Evolutionary conservation across 2,797 vertebrate genomes (phyloP).

Genomic region (Harpagifer antarcticus): DNA sequence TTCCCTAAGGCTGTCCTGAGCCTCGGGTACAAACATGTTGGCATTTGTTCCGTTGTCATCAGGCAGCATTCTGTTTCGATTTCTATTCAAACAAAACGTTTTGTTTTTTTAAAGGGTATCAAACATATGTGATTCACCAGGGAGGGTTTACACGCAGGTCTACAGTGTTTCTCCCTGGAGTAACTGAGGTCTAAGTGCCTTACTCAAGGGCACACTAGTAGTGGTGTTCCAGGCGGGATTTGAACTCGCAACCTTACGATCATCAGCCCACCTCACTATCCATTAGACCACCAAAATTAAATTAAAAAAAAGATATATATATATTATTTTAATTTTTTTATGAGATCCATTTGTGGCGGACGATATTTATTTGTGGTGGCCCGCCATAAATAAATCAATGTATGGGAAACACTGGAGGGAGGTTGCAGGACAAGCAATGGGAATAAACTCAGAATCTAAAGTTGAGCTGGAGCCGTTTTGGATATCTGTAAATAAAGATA

Average conservation of each 20-base stretch:
- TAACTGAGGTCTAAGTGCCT: no score
- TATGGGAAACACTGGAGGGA: not conserved
- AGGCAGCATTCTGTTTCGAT: not conserved
- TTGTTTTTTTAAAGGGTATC: not conserved
- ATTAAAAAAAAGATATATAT: no score
- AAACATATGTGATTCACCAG: not conserved
- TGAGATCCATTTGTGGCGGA: no score
- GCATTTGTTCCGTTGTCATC: not conserved
- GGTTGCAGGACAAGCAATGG: not conserved
- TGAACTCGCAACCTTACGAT: no score
- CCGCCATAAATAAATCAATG: no score
- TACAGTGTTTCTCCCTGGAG: not conserved
- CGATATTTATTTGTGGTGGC: no score
- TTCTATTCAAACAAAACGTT: slow-evolving; percentile 5
- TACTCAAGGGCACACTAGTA: no score
- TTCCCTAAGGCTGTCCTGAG: slow-evolving; percentile 14
- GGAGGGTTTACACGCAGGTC: not conserved
- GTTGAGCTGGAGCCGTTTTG: not conserved
- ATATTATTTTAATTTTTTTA: no score
- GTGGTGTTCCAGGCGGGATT: no score
- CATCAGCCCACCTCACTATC: no score
- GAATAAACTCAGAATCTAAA: not conserved
- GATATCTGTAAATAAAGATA: not conserved
- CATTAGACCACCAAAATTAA: no score
- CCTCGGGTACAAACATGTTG: slow-evolving; percentile 24